Percentiles rank a stretch among this genome's conserved stretches.
Conservation (phyloP, 2,888 invertebrate genomes). For the Xestia ashworthii region DNA sequence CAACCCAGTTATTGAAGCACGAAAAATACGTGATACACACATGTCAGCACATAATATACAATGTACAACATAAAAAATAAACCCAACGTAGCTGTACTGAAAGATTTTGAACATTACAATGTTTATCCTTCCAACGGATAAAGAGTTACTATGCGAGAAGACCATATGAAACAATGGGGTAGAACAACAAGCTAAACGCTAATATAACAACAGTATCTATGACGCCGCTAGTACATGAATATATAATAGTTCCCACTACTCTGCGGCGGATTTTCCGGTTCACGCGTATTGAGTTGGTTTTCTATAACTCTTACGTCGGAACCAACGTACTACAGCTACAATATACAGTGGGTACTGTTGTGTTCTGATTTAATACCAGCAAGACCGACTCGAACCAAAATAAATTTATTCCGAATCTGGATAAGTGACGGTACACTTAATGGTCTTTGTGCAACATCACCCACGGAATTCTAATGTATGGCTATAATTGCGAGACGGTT, state of each 20-base stretch:
- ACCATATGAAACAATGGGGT: conserved; percentile 11
- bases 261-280: conserved; percentile 23
- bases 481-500: conserved; percentile 18
- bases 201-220: conserved; percentile 4
- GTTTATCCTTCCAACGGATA: conserved; percentile 4
- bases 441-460: conserved; percentile 28
- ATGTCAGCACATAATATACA: conserved; percentile 11
- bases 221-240: not conserved
- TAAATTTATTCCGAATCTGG: conserved; percentile 16
- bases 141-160: not conserved
- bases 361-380: conserved; percentile 8
- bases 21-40: conserved; percentile 36
- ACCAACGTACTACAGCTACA: not conserved
- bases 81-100: not conserved
- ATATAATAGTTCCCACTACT: conserved; percentile 9
- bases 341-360: not conserved
- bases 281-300: conserved; percentile 19
- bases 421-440: conserved; percentile 20
- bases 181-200: conserved; percentile 1
- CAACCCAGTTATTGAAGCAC: conserved; percentile 55
- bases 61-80: conserved; percentile 10
- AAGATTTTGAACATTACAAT: not conserved
- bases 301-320: conserved; percentile 10
- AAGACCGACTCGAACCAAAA: conserved; percentile 9
- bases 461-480: conserved; percentile 21